Conservation (phyloP, 2,888 invertebrate genomes). For the Saturnia pavonia region DNA sequence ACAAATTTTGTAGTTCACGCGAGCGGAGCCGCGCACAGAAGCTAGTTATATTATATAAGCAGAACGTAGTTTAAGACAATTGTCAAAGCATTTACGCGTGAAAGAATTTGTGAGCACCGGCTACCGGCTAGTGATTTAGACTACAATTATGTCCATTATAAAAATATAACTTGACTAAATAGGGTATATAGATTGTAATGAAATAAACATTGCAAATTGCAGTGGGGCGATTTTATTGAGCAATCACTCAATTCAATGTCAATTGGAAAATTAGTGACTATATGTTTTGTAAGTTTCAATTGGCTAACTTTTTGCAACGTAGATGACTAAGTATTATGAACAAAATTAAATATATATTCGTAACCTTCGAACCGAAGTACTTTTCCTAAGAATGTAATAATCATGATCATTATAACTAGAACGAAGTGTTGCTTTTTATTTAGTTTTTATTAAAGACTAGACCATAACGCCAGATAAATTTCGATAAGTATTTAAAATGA, state of each 20-base stretch:
- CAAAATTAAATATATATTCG: background rate
- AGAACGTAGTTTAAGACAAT: too few species aligned
- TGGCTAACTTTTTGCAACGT: background rate
- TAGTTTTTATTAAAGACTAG: background rate
- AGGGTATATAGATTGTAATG: slow-evolving; percentile 34
- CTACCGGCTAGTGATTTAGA: background rate
- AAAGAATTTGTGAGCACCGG: background rate
- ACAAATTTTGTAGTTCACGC: too few species aligned
- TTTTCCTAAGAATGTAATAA: background rate
- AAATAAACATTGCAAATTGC: slow-evolving; percentile 47
- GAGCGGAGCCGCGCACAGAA: too few species aligned
- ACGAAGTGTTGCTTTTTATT: background rate
- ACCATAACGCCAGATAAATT: background rate
- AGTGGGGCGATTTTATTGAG: slow-evolving; percentile 65
- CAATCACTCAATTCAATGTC: slow-evolving; percentile 74
- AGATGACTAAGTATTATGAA: background rate
- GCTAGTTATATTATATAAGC: too few species aligned
- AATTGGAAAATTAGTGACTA: slow-evolving; percentile 63
- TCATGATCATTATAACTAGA: background rate
- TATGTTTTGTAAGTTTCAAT: slow-evolving; percentile 27
- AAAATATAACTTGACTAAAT: background rate
- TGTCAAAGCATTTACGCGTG: background rate
- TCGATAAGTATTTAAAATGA: background rate
- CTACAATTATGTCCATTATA: background rate
- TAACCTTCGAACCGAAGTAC: slow-evolving; percentile 1